These are phyloP conservation scores for Lucifuga dentata DNA, from an alignment of 2,113 vertebrate species.

Conservation along the genomic window DNA sequence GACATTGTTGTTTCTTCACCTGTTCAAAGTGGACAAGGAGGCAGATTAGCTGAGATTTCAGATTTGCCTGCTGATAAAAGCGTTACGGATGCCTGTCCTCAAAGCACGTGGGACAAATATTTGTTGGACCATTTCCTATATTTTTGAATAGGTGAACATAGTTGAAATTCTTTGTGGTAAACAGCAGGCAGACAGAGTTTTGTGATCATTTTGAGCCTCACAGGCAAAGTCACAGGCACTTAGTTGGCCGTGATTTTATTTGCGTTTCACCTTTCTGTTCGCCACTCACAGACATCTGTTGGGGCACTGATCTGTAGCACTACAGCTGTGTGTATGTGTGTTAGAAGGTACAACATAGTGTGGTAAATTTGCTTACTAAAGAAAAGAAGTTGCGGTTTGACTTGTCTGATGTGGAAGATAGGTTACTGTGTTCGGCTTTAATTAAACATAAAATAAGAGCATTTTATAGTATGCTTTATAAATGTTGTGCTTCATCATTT, in stretches of 20 bases:
- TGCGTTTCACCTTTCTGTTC: slow-evolving; percentile 12
- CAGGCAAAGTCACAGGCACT: not conserved
- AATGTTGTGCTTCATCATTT: too few relatives aligned
- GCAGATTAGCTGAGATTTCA: slow-evolving; percentile 11
- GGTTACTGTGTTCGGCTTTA: too few relatives aligned
- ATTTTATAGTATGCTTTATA: too few relatives aligned
- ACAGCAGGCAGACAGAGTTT: slow-evolving; percentile 41
- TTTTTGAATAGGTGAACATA: slow-evolving; percentile 41
- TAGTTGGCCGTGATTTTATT: too few relatives aligned
- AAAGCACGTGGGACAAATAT: slow-evolving; percentile 42
- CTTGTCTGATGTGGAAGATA: too few relatives aligned
- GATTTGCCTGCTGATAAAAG: slow-evolving; percentile 29
- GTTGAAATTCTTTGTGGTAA: slow-evolving; percentile 57
- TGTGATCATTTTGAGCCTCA: slow-evolving; percentile 16
- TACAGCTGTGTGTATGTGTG: not conserved
- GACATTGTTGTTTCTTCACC: slow-evolving; percentile 50
- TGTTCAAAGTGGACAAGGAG: slow-evolving; percentile 8
- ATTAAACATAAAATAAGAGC: too few relatives aligned
- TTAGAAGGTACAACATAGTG: not conserved
- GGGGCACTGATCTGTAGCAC: not conserved
- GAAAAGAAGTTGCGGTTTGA: too few relatives aligned
- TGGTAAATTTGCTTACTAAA: too few relatives aligned
- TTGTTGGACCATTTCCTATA: slow-evolving; percentile 49
- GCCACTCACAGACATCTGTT: not conserved
- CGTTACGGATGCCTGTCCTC: slow-evolving; percentile 10